Evolutionary conservation across 1,140 invertebrate genomes (phyloP).

Genomic region (Vollenhovia emeryi): DNA sequence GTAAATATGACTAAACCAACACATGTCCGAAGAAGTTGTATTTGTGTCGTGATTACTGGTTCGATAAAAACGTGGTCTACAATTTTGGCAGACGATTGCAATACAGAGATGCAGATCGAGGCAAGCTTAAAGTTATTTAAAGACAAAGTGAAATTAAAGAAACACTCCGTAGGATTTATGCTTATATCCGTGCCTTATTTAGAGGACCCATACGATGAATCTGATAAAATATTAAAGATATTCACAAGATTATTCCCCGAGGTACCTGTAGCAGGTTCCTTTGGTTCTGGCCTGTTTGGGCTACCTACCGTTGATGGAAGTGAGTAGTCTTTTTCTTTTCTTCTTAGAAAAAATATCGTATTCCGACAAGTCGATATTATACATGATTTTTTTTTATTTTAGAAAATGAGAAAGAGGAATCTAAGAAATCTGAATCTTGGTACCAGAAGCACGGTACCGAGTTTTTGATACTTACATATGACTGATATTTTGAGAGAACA

Average conservation of each 20-base stretch:
- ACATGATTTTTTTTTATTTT: constrained; percentile 58
- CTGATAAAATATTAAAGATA: constrained; percentile 86
- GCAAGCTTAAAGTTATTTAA: constrained; percentile 71
- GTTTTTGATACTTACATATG: constrained; percentile 82
- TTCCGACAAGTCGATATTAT: background rate
- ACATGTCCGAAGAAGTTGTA: no score
- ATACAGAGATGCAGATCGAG: constrained; percentile 69
- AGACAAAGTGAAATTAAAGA: constrained; percentile 75
- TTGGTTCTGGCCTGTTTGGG: constrained; percentile 87
- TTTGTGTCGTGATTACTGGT: constrained; percentile 75
- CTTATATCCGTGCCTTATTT: constrained; percentile 87
- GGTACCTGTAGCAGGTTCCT: constrained; percentile 87
- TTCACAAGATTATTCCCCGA: constrained; percentile 87
- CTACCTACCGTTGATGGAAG: constrained; percentile 69
- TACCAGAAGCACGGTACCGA: constrained; percentile 72
- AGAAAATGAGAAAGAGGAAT: constrained; percentile 45
- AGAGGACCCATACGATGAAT: constrained; percentile 81
- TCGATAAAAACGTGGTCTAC: constrained; percentile 79
- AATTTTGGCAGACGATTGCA: constrained; percentile 69
- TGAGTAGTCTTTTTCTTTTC: constrained; percentile 61
- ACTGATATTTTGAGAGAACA: constrained; percentile 10
- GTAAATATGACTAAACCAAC: background rate
- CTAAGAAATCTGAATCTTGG: background rate
- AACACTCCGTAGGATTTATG: constrained; percentile 86
- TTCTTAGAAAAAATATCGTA: background rate